Base-by-base conservation (phyloP, 2,888 invertebrate genomes). In the Thera britannica region DNA sequence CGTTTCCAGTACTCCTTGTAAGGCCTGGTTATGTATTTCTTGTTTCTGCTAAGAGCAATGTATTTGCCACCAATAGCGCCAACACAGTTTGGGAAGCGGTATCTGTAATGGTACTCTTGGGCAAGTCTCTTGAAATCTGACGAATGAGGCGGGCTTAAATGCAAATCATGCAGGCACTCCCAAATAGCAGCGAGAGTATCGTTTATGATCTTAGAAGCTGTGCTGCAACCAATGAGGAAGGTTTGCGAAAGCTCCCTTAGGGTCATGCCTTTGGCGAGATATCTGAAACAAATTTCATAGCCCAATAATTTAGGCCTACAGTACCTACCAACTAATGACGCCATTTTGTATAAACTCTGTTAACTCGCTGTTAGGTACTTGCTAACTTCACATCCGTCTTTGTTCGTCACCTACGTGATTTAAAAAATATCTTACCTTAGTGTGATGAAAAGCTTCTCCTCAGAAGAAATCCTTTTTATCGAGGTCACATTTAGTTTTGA, bases 61-160 rank as follows among this genome's bases (percentile, higher is more conserved):
- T 69, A 72, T 68, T 74, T 75, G 9, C 72, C 72, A 11, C 72
- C 75, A 8, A 75, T 67, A 0, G 72, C 71, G 34, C 75, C 74
- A n/a, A 74, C 62, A 52, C 75, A 75, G 64, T 75, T 75, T 0
- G 74, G 73, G 7, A 74, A 75, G 9, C 71, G 68, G 70, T 69
- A 74, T 59, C 63, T 71, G 3, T 68, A 55, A 52, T 67, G 54
- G 60, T 59, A 74, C 35, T 71, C 62, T 2, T 64, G 55, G 34
- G 75, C 70, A 4, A 71, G 35, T 12, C 23, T 44, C n/a, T 62
- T 63, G 52, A 70, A 52, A 1, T 72, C 63, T 0, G 63, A 8
- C 0, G 36, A 63, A 35, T 65, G 64, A 1, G 73, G 73, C 0
- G 57, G 55, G 0, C 48, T 57, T 0, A 75, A 34, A 64, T 75